Evolutionary conservation across 2,797 vertebrate genomes (phyloP).

Genomic region (Cichlasoma orientale): DNA sequence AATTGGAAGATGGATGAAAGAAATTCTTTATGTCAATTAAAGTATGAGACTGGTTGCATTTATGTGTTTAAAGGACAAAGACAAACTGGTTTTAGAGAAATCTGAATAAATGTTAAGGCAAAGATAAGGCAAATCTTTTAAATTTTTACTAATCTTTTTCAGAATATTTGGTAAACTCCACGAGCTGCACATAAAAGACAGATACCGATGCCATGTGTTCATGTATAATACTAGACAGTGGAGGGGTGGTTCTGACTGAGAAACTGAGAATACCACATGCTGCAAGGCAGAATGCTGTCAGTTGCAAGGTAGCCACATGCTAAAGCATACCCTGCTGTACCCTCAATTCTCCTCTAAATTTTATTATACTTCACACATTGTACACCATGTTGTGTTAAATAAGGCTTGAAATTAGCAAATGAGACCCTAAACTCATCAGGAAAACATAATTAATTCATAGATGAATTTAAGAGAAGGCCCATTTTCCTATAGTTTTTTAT

Average conservation of each 20-base stretch:
- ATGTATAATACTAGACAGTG: too few species aligned
- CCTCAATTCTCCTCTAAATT: not conserved
- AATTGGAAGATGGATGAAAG: not conserved
- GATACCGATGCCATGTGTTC: not conserved
- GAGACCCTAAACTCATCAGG: not conserved
- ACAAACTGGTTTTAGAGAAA: not conserved
- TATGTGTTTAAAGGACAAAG: not conserved
- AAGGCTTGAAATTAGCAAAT: not conserved
- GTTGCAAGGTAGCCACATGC: too few species aligned
- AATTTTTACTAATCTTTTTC: not conserved
- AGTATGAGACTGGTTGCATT: not conserved
- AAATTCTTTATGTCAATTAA: too few species aligned
- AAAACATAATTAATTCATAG: not conserved
- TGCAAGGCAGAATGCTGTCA: not conserved
- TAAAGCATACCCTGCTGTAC: not conserved
- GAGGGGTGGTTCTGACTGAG: not conserved
- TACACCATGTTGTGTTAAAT: rapidly evolving
- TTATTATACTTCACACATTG: not conserved
- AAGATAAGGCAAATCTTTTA: not conserved
- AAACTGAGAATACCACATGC: not conserved
- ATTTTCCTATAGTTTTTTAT: not conserved
- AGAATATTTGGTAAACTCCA: not conserved
- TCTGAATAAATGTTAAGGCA: not conserved
- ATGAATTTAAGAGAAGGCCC: not conserved
- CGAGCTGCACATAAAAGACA: not conserved